Percentiles rank a stretch among this genome's conserved stretches.
Evolutionary conservation across 2,113 vertebrate species (phyloP).

Genomic region (Motacilla alba): DNA sequence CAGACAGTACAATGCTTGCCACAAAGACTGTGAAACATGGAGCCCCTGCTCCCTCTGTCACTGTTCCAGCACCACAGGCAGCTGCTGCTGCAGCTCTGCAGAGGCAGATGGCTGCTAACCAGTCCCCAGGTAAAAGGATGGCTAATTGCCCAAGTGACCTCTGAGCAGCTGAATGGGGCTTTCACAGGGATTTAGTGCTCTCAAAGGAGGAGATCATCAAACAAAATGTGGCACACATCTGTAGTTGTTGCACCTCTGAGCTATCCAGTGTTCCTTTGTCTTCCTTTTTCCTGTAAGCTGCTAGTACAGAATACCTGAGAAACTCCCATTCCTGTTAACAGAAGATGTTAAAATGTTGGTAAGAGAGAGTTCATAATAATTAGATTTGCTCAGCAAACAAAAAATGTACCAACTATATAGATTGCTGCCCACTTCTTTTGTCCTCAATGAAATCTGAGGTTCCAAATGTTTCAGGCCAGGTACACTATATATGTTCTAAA

Average conservation of each 20-base stretch:
- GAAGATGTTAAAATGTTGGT: not conserved
- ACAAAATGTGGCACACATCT: not conserved
- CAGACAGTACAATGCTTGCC: constrained; percentile 90
- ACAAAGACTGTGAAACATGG: constrained; percentile 95
- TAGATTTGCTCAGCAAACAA: not conserved
- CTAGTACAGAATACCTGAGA: not conserved
- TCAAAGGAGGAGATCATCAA: not conserved
- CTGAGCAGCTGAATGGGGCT: not conserved
- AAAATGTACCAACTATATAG: not conserved
- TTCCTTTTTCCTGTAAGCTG: not conserved
- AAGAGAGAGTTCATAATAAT: not conserved
- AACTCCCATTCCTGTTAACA: not conserved
- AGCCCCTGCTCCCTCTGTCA: constrained; percentile 78
- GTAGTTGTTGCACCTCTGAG: not conserved
- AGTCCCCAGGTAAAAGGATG: constrained; percentile 78
- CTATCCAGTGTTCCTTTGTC: not conserved
- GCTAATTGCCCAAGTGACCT: not conserved
- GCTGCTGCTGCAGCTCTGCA: constrained; percentile 87
- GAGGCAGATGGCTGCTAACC: constrained; percentile 89
- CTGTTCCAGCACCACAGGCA: constrained; percentile 86
- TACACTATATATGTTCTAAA: not conserved
- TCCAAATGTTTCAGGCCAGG: not conserved
- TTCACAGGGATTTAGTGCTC: not conserved
- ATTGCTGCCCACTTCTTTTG: not conserved
- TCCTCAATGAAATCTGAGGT: not conserved